These are phyloP conservation scores for Halocynthia roretzi DNA, from an alignment of 23 tunicate species.

Conservation along the genomic window DNA sequence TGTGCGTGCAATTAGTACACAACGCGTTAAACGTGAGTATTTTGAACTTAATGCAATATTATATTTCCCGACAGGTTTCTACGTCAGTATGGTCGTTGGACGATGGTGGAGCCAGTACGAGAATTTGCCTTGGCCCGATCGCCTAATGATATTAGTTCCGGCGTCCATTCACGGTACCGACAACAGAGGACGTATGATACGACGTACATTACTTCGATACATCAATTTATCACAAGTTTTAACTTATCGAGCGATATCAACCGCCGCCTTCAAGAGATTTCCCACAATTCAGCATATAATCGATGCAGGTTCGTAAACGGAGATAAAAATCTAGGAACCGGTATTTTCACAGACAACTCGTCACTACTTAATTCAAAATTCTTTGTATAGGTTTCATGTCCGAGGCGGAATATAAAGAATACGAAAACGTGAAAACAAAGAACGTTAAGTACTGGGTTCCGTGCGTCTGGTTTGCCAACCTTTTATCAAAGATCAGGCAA, in stretches of 20 bases:
- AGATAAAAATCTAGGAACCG: neutral
- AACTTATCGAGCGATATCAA: conserved; percentile 61
- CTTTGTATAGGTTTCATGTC: conserved; percentile 76
- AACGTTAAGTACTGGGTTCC: conserved; percentile 90
- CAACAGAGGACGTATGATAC: conserved; percentile 57
- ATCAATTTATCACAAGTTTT: conserved; percentile 59
- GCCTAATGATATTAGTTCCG: conserved; percentile 58
- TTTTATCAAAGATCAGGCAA: conserved; percentile 53
- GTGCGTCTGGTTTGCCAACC: conserved; percentile 71
- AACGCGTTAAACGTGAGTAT: too few species aligned
- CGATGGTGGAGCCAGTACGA: conserved; percentile 90
- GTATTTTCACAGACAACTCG: too few species aligned
- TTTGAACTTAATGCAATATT: too few species aligned
- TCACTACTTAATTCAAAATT: neutral
- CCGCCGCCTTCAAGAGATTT: conserved; percentile 79
- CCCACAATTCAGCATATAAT: conserved; percentile 82
- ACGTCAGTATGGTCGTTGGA: conserved; percentile 77
- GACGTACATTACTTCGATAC: conserved; percentile 69
- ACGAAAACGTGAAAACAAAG: conserved; percentile 54
- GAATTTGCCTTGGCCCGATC: conserved; percentile 81
- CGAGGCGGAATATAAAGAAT: conserved; percentile 42
- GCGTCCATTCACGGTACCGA: conserved; percentile 75
- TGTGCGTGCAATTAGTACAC: too few species aligned
- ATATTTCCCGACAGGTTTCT: conserved; percentile 40
- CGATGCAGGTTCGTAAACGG: conserved; percentile 41